Evolutionary conservation across 1,140 invertebrate genomes (phyloP).

Genomic region (Lithobius niger): DNA sequence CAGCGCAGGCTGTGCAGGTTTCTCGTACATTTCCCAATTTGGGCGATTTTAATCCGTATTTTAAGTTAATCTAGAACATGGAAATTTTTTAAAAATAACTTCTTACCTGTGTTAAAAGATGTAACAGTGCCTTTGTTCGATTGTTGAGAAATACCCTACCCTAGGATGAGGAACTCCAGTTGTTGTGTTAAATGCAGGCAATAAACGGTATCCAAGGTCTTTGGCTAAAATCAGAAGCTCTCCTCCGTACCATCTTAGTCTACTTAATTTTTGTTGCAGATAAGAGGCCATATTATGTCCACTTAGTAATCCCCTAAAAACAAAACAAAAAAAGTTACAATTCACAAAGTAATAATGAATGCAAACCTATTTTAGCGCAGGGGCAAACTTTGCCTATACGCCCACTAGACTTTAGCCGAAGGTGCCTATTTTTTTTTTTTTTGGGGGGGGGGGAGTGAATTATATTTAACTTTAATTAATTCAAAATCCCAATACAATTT

Average conservation of each 20-base stretch:
- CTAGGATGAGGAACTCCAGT: slow-evolving; percentile 94
- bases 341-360: too few species aligned
- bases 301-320: slow-evolving; percentile 68
- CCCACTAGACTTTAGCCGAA: too few species aligned
- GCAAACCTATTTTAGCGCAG: too few species aligned
- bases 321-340: slow-evolving; percentile 8
- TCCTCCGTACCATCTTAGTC: slow-evolving; percentile 80
- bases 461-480: too few species aligned
- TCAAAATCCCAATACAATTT: too few species aligned
- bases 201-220: slow-evolving; percentile 76
- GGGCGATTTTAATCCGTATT: slow-evolving; percentile 66
- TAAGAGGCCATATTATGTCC: slow-evolving; percentile 81
- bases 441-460: too few species aligned
- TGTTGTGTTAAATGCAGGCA: slow-evolving; percentile 94
- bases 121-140: neutral
- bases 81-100: too few species aligned
- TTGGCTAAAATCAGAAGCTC: slow-evolving; percentile 81
- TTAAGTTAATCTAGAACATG: slow-evolving; percentile 67
- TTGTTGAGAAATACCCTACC: slow-evolving; percentile 39
- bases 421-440: too few species aligned
- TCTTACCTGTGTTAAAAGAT: too few species aligned
- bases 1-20: slow-evolving; percentile 96
- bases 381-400: too few species aligned
- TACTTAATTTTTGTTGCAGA: slow-evolving; percentile 55
- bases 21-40: slow-evolving; percentile 61